A percentile compares a stretch with the other conserved stretches of the same genome.
These are phyloP conservation scores for Carettochelys insculpta DNA, from an alignment of 2,113 vertebrate species.

Conservation along the genomic window DNA sequence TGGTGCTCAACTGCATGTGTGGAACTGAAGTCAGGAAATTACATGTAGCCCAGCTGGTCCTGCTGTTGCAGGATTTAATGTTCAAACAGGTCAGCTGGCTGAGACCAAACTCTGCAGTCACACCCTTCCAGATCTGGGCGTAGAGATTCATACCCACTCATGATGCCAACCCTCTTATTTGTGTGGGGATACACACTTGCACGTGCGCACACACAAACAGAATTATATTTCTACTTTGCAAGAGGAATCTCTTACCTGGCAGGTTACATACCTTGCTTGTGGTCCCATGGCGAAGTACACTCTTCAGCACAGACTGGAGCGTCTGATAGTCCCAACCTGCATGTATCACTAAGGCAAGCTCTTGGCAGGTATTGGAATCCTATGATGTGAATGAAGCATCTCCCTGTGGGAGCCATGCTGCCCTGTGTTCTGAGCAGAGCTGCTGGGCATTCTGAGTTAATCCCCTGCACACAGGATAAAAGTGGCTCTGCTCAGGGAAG, in stretches of 20 bases:
- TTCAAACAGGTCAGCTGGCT: conserved; percentile 16
- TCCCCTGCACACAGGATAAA: not conserved
- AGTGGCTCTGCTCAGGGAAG: not conserved
- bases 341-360: not conserved
- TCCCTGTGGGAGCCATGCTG: not conserved
- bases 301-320: not conserved
- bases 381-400: not conserved
- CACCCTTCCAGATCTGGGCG: fast-evolving
- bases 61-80: not conserved
- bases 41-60: not conserved
- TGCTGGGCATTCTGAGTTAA: not conserved
- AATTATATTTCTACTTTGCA: too few species aligned
- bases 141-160: not conserved
- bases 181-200: too few species aligned
- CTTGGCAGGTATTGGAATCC: not conserved
- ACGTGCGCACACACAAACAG: too few species aligned
- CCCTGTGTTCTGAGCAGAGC: not conserved
- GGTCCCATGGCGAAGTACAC: not conserved
- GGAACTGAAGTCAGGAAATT: not conserved
- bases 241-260: not conserved
- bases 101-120: not conserved
- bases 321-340: not conserved
- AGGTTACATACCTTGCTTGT: not conserved
- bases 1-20: not conserved
- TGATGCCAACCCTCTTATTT: not conserved